A percentile compares a stretch with the other conserved stretches of the same genome.
Evolutionary conservation across 2,113 vertebrate species (phyloP).

Genomic region (Brachionichthys hirsutus): DNA sequence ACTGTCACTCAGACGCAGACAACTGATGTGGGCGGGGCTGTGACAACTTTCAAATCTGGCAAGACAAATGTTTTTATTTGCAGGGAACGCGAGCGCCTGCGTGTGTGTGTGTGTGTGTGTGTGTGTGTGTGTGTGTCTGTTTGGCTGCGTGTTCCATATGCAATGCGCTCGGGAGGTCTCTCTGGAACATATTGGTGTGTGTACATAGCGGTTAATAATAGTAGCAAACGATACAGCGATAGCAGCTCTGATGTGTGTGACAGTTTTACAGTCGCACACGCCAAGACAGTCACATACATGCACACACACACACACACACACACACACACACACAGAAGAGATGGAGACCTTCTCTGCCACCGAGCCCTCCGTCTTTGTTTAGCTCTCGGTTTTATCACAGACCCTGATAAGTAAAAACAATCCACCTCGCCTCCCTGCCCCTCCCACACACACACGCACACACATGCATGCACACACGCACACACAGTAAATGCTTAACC

Average conservation of each 20-base stretch:
- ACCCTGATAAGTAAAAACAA: constrained; percentile 72
- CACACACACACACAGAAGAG: constrained; percentile 44
- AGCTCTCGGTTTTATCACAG: constrained; percentile 73
- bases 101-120: constrained; percentile 14
- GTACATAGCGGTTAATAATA: constrained; percentile 80
- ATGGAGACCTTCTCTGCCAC: constrained; percentile 65
- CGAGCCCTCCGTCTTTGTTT: constrained; percentile 68
- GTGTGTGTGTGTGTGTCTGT: constrained; percentile 49
- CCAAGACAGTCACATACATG: constrained; percentile 58
- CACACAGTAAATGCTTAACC: constrained; percentile 53
- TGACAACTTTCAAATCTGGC: constrained; percentile 65
- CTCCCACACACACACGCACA: constrained; percentile 22
- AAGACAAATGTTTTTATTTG: constrained; percentile 73
- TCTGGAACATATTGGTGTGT: constrained; percentile 76
- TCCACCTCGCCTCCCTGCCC: constrained; percentile 30
- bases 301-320: constrained; percentile 34
- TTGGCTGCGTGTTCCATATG: constrained; percentile 70
- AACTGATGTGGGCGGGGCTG: constrained; percentile 69
- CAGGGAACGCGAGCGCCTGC: constrained; percentile 33
- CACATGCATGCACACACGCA: constrained; percentile 31
- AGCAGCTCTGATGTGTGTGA: constrained; percentile 76
- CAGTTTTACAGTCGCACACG: constrained; percentile 72
- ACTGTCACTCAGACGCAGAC: constrained; percentile 62
- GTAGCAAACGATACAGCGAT: constrained; percentile 71
- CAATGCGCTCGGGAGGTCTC: constrained; percentile 59